Evolutionary conservation across 2,888 invertebrate genomes (phyloP), one percentile per base, ranked within the genome.

Genomic region (Drymonia ruficornis): DNA sequence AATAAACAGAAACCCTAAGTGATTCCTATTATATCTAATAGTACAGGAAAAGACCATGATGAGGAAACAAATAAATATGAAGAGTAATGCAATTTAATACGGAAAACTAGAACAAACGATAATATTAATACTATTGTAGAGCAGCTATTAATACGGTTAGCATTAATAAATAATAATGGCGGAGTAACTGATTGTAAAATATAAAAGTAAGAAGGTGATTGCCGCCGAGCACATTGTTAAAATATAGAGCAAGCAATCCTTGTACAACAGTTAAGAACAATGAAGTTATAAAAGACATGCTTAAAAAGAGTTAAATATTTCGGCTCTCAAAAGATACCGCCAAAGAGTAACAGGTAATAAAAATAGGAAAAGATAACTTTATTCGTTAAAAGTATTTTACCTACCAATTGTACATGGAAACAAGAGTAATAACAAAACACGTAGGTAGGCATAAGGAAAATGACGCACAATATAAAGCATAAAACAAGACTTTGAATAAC

Each of bases 11-110:
- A 47, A 50, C 28, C n/a, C 52, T 52, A 62, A 66, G 58, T 56
- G 55, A 50, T 47, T 42, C 31, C 47, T 59, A 61, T 67, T 63
- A 67, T 55, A 13, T 47, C n/a, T 45, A 56, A 53, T 52, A 28
- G 64, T 45, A 59, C 56, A 69, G 61, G 69, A 63, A 69, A 59
- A 59, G 42, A 23, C 23, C 42, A 38, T 19, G 29, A 56, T 36
- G 43, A 65, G 56, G 59, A 65, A 65, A 65, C 47, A 49, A 45
- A 38, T 52, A 53, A 52, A 62, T 53, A 57, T 57, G 28, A 59
- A 62, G 55, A 49, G 46, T 63, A 52, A 42, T 55, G 49, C 42
- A 42, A 43, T 56, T 49, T 55, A 53, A 67, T 59, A 53, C 66
- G 19, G 63, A 59, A 51, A 36, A 63, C 52, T 58, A 16, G 59